Conservation (phyloP, 2,797 vertebrate genomes). For the Catostomus latipinnis region DNA sequence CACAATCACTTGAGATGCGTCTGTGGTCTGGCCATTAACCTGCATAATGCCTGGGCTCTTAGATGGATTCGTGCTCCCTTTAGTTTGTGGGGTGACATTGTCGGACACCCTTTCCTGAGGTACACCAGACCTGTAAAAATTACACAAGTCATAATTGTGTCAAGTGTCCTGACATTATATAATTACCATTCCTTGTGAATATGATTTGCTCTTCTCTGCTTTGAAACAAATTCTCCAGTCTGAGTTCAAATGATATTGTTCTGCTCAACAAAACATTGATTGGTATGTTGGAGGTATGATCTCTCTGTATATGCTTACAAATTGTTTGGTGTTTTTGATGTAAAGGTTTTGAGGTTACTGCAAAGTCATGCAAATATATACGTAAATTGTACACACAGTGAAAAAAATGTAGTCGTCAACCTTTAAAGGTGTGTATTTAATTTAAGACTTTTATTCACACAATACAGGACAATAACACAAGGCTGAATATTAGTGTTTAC, state of each 20-base stretch:
- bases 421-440: background rate
- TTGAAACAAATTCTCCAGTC: background rate
- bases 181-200: background rate
- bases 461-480: background rate
- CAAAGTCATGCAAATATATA: slow-evolving; percentile 16
- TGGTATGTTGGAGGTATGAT: too few species aligned
- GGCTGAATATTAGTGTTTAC: slow-evolving; percentile 5
- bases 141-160: background rate
- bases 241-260: background rate
- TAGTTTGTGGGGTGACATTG: slow-evolving; percentile 1
- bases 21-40: slow-evolving; percentile 42
- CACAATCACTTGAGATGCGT: slow-evolving; percentile 6
- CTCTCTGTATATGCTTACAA: background rate
- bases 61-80: background rate
- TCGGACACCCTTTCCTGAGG: slow-evolving; percentile 1
- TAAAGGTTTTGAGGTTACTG: background rate
- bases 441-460: background rate
- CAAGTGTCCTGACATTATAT: background rate
- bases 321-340: background rate
- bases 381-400: slow-evolving; percentile 1
- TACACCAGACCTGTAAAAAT: slow-evolving; percentile 19
- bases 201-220: background rate
- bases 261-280: too few species aligned
- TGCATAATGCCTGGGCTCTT: background rate
- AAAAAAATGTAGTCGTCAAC: background rate